Conservation (phyloP, 1,140 invertebrate species). For the Euborellia annulipes region DNA sequence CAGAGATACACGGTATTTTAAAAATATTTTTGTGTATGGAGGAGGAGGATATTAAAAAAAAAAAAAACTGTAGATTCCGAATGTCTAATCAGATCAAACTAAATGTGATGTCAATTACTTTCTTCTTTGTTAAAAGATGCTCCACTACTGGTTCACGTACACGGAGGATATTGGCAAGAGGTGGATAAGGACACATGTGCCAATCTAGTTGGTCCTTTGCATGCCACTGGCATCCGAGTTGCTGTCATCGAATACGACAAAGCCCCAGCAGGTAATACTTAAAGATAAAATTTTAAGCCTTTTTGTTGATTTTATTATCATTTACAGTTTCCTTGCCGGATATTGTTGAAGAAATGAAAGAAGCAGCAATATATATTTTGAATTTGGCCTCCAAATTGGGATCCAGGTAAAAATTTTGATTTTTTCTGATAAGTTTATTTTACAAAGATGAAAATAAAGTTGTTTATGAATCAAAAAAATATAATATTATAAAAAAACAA, state of each 20-base stretch:
- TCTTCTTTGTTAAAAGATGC: slow-evolving; percentile 30
- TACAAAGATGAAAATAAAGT: too few species aligned
- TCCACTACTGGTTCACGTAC: slow-evolving; percentile 58
- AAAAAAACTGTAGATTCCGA: too few species aligned
- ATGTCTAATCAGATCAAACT: not conserved
- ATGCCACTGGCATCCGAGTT: slow-evolving; percentile 45
- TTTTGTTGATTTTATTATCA: slow-evolving; percentile 9
- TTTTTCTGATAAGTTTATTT: too few species aligned
- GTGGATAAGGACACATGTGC: slow-evolving; percentile 43
- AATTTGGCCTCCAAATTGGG: slow-evolving; percentile 15
- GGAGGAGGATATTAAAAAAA: too few species aligned
- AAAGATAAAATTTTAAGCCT: not conserved
- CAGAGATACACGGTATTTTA: not conserved
- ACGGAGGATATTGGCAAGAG: slow-evolving; percentile 72
- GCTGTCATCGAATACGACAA: slow-evolving; percentile 58
- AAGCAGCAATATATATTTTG: slow-evolving; percentile 38
- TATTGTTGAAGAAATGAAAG: slow-evolving; percentile 44
- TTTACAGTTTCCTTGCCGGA: slow-evolving; percentile 36
- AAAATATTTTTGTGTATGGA: too few species aligned
- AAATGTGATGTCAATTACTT: not conserved
- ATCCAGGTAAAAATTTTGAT: too few species aligned
- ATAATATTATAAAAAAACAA: slow-evolving; percentile 5
- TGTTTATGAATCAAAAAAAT: too few species aligned
- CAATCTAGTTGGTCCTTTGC: slow-evolving; percentile 42
- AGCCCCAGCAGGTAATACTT: slow-evolving; percentile 42